phyloP scores from a whole-genome alignment of 1,140 invertebrate genomes.

The Holcopasites calliopsidis region DNA sequence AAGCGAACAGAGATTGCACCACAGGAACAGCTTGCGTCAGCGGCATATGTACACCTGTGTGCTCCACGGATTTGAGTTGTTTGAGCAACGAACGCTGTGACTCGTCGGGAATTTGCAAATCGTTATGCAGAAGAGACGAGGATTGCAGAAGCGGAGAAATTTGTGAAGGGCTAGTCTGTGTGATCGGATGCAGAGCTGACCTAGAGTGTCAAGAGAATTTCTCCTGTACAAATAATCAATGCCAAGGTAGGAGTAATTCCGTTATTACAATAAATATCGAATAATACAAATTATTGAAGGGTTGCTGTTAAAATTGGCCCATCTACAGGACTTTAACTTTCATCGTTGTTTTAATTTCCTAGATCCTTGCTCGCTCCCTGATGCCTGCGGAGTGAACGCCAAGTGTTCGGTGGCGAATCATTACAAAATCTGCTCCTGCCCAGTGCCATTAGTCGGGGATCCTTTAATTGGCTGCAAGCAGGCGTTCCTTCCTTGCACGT shows the following conservation, averaged over 20 bases:
- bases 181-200: slow-evolving; percentile 90
- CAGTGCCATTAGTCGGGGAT: slow-evolving; percentile 86
- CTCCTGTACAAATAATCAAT: slow-evolving; percentile 88
- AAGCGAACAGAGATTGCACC: slow-evolving; percentile 86
- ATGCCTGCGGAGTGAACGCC: slow-evolving; percentile 92
- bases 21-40: slow-evolving; percentile 86
- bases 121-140: slow-evolving; percentile 86
- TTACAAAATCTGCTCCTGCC: slow-evolving; percentile 87
- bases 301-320: not conserved
- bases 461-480: slow-evolving; percentile 86
- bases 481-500: slow-evolving; percentile 82
- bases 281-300: too few relatives aligned
- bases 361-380: slow-evolving; percentile 86
- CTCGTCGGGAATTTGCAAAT: slow-evolving; percentile 82
- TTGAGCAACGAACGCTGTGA: slow-evolving; percentile 90
- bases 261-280: too few relatives aligned
- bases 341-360: too few relatives aligned
- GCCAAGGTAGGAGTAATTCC: slow-evolving; percentile 77
- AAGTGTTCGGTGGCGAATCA: slow-evolving; percentile 86
- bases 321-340: too few relatives aligned
- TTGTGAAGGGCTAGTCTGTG: slow-evolving; percentile 89
- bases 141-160: slow-evolving; percentile 92
- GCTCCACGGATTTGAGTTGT: slow-evolving; percentile 87
- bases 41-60: slow-evolving; percentile 87
- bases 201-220: slow-evolving; percentile 85